phyloP scores from a whole-genome alignment of 2,797 vertebrate genomes.

The Nyctibius grandis region DNA sequence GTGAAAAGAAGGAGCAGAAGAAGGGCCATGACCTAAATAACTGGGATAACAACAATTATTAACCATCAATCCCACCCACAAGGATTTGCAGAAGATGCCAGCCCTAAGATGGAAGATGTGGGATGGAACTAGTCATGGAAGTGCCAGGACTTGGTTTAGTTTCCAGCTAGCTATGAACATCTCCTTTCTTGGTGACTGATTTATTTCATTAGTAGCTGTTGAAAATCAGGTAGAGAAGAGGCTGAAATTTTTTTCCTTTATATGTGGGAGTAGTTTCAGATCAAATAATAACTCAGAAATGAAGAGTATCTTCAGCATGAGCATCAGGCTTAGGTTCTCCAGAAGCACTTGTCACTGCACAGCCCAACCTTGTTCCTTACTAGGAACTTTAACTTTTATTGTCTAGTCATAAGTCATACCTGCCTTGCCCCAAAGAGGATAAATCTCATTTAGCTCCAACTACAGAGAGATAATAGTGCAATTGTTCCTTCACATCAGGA shows the following conservation, averaged over 20 bases:
- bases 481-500: background rate
- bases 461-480: background rate
- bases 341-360: background rate
- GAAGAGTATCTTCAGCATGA: background rate
- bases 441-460: background rate
- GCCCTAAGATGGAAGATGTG: background rate
- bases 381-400: background rate
- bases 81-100: background rate
- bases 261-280: background rate
- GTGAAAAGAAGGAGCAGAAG: background rate
- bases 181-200: background rate
- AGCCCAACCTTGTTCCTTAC: background rate
- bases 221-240: background rate
- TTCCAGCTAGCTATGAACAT: background rate
- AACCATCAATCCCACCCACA: background rate
- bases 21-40: background rate
- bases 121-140: background rate
- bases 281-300: background rate
- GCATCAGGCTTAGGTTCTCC: fast-evolving
- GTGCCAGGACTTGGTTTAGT: background rate
- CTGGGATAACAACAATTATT: background rate
- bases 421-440: background rate
- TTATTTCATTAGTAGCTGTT: background rate
- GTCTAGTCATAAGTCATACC: background rate
- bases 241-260: background rate